These are phyloP conservation scores for Acanthosoma haemorrhoidale DNA, from an alignment of 2,888 invertebrate genomes.

Conservation along the genomic window DNA sequence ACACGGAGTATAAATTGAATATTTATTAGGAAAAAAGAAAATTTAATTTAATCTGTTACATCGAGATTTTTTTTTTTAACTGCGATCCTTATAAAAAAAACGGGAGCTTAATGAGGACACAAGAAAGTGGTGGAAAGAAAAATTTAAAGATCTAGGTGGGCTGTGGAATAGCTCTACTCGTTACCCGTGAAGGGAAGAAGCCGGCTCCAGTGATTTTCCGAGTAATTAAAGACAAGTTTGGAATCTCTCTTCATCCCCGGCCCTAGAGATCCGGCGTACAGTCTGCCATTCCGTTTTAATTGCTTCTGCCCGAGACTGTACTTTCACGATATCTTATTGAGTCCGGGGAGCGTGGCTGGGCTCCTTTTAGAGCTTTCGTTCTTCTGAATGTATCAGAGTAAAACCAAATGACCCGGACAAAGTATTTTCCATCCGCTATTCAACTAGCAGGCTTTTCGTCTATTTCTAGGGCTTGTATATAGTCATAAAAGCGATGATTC, in stretches of 20 bases:
- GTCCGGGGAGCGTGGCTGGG: not conserved
- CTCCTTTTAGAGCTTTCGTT: no score
- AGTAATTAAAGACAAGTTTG: conserved; percentile 12
- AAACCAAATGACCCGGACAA: no score
- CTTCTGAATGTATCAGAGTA: no score
- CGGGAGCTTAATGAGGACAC: not conserved
- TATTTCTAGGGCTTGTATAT: no score
- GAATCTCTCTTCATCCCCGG: conserved; percentile 1
- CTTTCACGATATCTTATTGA: not conserved
- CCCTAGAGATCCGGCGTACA: not conserved
- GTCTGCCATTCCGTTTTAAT: not conserved
- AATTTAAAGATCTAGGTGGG: not conserved
- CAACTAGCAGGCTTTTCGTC: no score
- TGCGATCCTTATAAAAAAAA: not conserved
- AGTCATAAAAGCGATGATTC: no score
- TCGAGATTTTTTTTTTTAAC: no score
- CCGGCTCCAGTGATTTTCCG: conserved; percentile 1
- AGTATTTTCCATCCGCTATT: no score
- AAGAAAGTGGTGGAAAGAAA: not conserved
- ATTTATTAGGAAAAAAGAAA: no score
- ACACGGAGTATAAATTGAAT: no score
- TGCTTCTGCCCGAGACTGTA: conserved; percentile 1
- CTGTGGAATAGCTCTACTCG: not conserved
- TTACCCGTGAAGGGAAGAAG: not conserved
- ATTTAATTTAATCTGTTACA: no score